Evolutionary conservation across 2,888 invertebrate genomes (phyloP).

Genomic region (Ophonus ardosiacus): DNA sequence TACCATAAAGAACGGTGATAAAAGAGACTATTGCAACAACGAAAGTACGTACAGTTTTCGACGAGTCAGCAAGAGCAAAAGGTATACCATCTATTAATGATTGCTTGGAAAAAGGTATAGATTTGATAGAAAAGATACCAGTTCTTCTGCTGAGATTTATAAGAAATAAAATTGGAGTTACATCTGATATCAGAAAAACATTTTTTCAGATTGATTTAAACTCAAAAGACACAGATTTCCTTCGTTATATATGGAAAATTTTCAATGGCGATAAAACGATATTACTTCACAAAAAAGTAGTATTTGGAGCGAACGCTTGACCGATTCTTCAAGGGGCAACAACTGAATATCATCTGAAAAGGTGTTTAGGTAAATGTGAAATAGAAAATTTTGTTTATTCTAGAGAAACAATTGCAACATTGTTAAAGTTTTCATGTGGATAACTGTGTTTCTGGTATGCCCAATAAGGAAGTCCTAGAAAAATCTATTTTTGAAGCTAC

Average conservation of each 20-base stretch:
- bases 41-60: slow-evolving; percentile 69
- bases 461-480: background rate
- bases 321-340: slow-evolving; percentile 66
- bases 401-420: slow-evolving; percentile 14
- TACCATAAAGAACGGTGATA: slow-evolving; percentile 69
- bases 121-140: slow-evolving; percentile 68
- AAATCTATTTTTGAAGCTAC: slow-evolving; percentile 29
- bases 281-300: slow-evolving; percentile 64
- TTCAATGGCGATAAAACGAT: slow-evolving; percentile 48
- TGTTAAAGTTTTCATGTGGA: slow-evolving; percentile 1
- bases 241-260: slow-evolving; percentile 67
- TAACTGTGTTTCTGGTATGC: slow-evolving; percentile 19
- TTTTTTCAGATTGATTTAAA: slow-evolving; percentile 68
- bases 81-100: slow-evolving; percentile 69
- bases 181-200: slow-evolving; percentile 69
- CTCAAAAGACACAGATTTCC: slow-evolving; percentile 66
- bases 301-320: slow-evolving; percentile 66
- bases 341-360: slow-evolving; percentile 58
- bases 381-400: background rate
- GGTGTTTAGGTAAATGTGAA: background rate
- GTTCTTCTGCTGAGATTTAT: slow-evolving; percentile 65
- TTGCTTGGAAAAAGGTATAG: slow-evolving; percentile 69
- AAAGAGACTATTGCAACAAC: slow-evolving; percentile 67
- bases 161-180: slow-evolving; percentile 65
- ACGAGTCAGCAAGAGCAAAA: slow-evolving; percentile 67